Evolutionary conservation across 2,113 vertebrate genomes (phyloP), one percentile per base, ranked within the genome.

Genomic region (Hemiscyllium ocellatum): DNA sequence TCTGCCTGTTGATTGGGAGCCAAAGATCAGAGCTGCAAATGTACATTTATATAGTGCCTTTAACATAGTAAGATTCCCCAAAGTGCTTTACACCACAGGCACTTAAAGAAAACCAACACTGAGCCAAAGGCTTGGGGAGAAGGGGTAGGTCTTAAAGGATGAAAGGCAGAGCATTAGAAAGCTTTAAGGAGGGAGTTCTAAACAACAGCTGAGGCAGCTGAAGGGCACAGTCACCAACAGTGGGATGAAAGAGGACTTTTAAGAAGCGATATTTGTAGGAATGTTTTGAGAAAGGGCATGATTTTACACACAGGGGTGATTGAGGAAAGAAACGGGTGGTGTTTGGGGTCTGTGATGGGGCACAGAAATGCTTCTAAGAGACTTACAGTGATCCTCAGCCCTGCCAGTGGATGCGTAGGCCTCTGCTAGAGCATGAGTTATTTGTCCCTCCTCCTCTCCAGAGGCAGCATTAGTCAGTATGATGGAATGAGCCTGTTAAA

Each of bases 401-500:
- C 96, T 97, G 96, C 96, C 95, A 68, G 97, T 96, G 95, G 96
- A 95, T 26, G 96, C 96, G 0, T 97, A 97, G 50, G 97, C 96
- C 72, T 96, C 96, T 94, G 98, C 97, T 10, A 98, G 94, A 42
- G 96, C 97, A 96, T 97, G 97, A 93, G 97, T 97, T 29, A 98
- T 97, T 85, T 96, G 96, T 4, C 97, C 97, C 56, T 96, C 97
- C 95, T 98, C 97, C 68, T 97, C 97, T 94, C 96, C 96, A 1
- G 97, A 96, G 22, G 95, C 96, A 86, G 96, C 95, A 96, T 97
- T 97, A 96, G 97, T 97, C 97, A 97, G 95, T 65, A 97, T 91
- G 95, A 97, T 97, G 97, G 97, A 96, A 97, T 98, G 97, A n/a
- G 98, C 98, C 98, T 98, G 96, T 93, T 2, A 50, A 33, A 52